A percentile compares a stretch with the other conserved stretches of the same genome.
Evolutionary conservation across 2,888 invertebrate species (phyloP).

Genomic region (Andricus quercusramuli): DNA sequence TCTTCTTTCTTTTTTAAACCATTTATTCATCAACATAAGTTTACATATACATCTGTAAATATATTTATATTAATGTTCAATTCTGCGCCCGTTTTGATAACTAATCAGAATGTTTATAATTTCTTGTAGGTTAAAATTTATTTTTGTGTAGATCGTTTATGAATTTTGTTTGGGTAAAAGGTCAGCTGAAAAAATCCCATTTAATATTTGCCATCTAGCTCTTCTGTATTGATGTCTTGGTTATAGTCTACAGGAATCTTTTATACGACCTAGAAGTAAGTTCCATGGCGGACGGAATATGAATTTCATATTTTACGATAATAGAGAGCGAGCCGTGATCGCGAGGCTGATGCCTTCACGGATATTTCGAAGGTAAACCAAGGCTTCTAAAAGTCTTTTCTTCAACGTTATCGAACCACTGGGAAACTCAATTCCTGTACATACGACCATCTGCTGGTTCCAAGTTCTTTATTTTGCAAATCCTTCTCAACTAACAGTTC

Average conservation of each 20-base stretch:
- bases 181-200: no score
- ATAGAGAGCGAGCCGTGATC: constrained; percentile 52
- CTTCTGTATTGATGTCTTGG: constrained; percentile 17
- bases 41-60: no score
- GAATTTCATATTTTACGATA: constrained; percentile 69
- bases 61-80: no score
- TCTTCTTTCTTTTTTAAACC: no score
- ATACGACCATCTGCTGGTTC: constrained; percentile 21
- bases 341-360: constrained; percentile 44
- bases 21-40: no score
- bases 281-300: constrained; percentile 54
- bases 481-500: constrained; percentile 5
- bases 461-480: constrained; percentile 29
- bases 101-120: no score
- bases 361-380: constrained; percentile 63
- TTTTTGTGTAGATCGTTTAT: no score
- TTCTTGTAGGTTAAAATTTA: no score
- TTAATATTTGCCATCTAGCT: no score
- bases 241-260: constrained; percentile 21
- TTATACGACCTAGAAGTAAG: constrained; percentile 40
- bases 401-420: constrained; percentile 11
- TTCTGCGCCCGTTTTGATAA: no score
- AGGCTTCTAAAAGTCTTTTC: constrained; percentile 49
- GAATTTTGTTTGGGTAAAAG: no score
- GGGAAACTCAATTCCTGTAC: constrained; percentile 29